A percentile compares a stretch with the other conserved stretches of the same genome.
Evolutionary conservation across 2,113 vertebrate species (phyloP).

Genomic region (Perognathus longimembris): DNA sequence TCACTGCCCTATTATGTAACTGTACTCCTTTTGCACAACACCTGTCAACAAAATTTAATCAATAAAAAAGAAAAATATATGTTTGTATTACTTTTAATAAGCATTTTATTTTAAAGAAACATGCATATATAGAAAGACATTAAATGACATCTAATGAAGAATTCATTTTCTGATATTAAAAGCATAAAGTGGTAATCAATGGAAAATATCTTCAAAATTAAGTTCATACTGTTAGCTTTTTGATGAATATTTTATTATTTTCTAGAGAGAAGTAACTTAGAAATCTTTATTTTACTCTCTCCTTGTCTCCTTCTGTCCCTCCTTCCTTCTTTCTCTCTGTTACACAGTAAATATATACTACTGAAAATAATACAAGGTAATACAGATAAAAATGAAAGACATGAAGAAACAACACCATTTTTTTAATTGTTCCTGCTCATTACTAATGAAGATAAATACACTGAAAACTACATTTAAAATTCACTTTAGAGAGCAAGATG

Average conservation of each 20-base stretch:
- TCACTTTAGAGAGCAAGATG: background rate
- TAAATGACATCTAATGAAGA: background rate
- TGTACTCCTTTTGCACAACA: too few species aligned
- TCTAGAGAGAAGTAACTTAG: too few species aligned
- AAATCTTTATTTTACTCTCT: too few species aligned
- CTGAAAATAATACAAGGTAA: background rate
- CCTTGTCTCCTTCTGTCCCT: too few species aligned
- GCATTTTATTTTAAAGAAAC: background rate
- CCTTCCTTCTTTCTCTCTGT: too few species aligned
- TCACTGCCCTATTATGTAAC: too few species aligned
- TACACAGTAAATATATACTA: too few species aligned
- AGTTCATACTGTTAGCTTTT: too few species aligned
- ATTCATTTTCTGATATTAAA: background rate
- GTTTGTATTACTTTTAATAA: background rate
- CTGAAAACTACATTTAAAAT: background rate
- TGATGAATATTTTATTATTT: too few species aligned
- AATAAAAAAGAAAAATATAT: too few species aligned
- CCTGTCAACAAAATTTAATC: too few species aligned
- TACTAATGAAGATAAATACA: background rate
- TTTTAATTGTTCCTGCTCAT: background rate
- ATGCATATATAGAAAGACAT: background rate
- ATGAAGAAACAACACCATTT: background rate
- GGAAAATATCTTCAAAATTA: too few species aligned
- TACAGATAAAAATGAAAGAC: background rate
- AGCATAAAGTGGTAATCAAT: background rate